Evolutionary conservation across 2,888 invertebrate species (phyloP).

Genomic region (Plebejus argus): DNA sequence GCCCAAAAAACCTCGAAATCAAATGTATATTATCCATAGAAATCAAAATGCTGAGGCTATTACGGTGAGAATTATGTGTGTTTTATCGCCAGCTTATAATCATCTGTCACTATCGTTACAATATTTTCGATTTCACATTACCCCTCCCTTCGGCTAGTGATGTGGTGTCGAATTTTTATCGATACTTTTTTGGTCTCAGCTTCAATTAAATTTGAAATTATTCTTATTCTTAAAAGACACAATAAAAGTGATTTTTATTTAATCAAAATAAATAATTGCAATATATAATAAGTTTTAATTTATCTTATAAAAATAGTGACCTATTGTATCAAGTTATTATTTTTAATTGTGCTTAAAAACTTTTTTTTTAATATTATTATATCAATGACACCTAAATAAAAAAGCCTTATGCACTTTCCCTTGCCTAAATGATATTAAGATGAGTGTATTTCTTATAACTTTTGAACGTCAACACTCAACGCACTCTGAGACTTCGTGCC

Average conservation of each 20-base stretch:
- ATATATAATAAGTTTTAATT: too few relatives aligned
- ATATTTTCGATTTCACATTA: conserved; percentile 78
- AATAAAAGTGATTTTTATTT: neutral
- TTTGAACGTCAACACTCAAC: too few relatives aligned
- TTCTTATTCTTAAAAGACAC: too few relatives aligned
- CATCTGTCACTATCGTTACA: conserved; percentile 80
- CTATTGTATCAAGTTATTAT: too few relatives aligned
- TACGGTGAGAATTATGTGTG: conserved; percentile 74
- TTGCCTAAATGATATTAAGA: too few relatives aligned
- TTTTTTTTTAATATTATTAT: too few relatives aligned
- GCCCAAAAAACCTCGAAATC: neutral
- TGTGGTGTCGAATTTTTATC: conserved; percentile 43
- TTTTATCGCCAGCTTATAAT: conserved; percentile 81
- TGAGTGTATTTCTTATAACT: too few relatives aligned
- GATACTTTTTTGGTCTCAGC: conserved; percentile 23
- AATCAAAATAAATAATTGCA: neutral
- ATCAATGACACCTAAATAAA: too few relatives aligned
- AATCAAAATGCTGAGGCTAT: neutral
- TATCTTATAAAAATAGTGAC: too few relatives aligned
- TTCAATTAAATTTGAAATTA: neutral
- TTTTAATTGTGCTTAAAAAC: too few relatives aligned
- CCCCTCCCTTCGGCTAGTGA: conserved; percentile 60
- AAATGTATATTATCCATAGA: conserved; percentile 20
- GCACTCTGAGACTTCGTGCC: too few relatives aligned
- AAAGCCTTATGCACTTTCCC: too few relatives aligned